Base-by-base conservation (phyloP, 2,797 vertebrate genomes). In the Tolypeutes matacus region DNA sequence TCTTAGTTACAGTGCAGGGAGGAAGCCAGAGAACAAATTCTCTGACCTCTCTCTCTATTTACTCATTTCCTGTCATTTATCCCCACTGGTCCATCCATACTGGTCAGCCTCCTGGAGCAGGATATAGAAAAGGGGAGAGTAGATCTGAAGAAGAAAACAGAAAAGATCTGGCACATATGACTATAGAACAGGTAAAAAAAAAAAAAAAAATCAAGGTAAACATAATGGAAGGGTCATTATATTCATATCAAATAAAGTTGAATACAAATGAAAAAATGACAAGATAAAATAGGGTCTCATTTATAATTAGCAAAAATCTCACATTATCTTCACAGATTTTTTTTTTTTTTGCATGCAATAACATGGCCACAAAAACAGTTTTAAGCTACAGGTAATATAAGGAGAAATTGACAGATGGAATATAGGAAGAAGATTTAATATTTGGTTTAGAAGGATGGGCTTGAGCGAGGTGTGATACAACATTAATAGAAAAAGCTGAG, bases 341-440 rank as follows among this genome's bases (percentile, higher is more conserved):
- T 39, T 5, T 46, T 51, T 86, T 36, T 91, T 88, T 87, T 42
- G 11, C 29, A 73, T 60, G 27, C 65, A 73, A 73, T 86, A 60
- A n/a, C 14, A 23, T 42, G 83, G 23, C 31, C 83, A 83, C 8
- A 93, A 78, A 90, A 91, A 67, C 58, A 93, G 53, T 56, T 56
- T 56, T 20, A 56, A 56, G 9, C 17, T 51, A n/a, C 6, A 75
- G 85, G 56, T 65, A 84, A 84, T 95, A 46, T 31, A 89, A 67
- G n/a, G 36, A 73, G 67, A 86, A 51, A 81, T 17, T 51, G 15
- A 73, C 65, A 78, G 39, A 67, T 39, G 51, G 27, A 39, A 36
- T 73, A 80, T 27, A 78, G 53, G 60, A 17, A 86, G 27, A 90
- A 93, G 15, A 7, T 89, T 51, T 75, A 80, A 73, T 82, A 64